Conservation (phyloP, 2,888 invertebrate genomes). For the Phalera bucephala region DNA sequence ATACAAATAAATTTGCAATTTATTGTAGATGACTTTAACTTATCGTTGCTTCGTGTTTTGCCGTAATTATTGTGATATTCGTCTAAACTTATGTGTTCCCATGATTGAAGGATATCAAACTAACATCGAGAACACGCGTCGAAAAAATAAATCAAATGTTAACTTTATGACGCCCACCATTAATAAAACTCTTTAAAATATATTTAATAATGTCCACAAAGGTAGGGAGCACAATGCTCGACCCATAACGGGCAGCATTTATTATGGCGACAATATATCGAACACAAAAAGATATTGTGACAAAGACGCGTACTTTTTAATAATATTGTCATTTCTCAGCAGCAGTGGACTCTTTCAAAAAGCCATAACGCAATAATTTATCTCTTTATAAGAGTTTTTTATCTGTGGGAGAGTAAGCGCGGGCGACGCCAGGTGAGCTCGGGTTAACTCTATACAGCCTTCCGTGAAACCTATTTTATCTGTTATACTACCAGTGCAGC, state of each 20-base stretch:
- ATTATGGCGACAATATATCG: conserved; percentile 82
- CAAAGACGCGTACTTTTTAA: conserved; percentile 82
- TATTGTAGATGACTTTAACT: background rate
- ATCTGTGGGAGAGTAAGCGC: conserved; percentile 66
- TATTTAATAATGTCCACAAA: conserved; percentile 83
- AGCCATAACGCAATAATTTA: conserved; percentile 82
- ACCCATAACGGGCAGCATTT: conserved; percentile 81
- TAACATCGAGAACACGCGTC: conserved; percentile 75
- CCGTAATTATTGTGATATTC: background rate
- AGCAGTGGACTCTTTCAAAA: conserved; percentile 83
- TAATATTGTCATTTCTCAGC: conserved; percentile 84
- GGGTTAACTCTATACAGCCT: conserved; percentile 65
- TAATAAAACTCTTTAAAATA: conserved; percentile 83
- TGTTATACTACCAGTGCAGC: conserved; percentile 17
- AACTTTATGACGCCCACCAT: conserved; percentile 78
- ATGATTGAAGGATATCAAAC: conserved; percentile 71
- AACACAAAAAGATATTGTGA: conserved; percentile 83
- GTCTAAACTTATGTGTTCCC: too few species aligned
- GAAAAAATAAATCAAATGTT: conserved; percentile 82
- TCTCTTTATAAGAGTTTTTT: conserved; percentile 81
- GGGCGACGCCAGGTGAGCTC: conserved; percentile 72
- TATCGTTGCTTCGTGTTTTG: conserved; percentile 6
- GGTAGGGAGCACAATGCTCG: conserved; percentile 73
- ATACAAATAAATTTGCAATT: conserved; percentile 10
- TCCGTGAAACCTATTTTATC: conserved; percentile 37